Evolutionary conservation across 2,797 vertebrate genomes (phyloP).

Genomic region (Erithacus rubecula): DNA sequence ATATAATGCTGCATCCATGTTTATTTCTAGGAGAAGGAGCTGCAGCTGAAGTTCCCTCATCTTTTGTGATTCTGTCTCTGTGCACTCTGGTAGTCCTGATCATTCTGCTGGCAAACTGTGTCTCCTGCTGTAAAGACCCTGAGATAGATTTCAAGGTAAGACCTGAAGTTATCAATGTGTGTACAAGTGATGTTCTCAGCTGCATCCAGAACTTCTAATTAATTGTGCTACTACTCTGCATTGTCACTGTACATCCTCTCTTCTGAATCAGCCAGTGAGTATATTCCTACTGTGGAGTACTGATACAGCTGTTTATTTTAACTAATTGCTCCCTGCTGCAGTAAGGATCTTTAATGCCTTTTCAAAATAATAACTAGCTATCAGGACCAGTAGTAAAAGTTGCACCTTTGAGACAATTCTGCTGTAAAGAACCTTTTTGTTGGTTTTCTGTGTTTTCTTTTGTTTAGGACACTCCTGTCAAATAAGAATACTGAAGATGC

Average conservation of each 20-base stretch:
- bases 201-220: not conserved
- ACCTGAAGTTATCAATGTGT: not conserved
- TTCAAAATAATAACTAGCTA: not conserved
- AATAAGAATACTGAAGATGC: not conserved
- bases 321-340: not conserved
- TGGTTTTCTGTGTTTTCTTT: not conserved
- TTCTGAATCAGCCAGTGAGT: not conserved
- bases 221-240: not conserved
- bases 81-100: constrained; percentile 82
- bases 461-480: not conserved
- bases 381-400: not conserved
- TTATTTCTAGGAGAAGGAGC: constrained; percentile 75
- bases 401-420: not conserved
- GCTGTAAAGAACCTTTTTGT: not conserved
- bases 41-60: constrained; percentile 68
- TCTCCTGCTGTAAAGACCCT: constrained; percentile 94
- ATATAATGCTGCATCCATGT: not conserved
- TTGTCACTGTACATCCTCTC: not conserved
- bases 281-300: not conserved
- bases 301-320: not conserved
- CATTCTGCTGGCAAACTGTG: constrained; percentile 87
- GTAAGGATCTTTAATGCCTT: not conserved
- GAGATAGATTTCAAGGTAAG: constrained; percentile 98
- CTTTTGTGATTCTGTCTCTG: constrained; percentile 82
- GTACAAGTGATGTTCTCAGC: not conserved